Percentiles rank a stretch among this genome's conserved stretches.
Evolutionary conservation across 2,888 invertebrate species (phyloP).

Genomic region (Pristionchus arcanus): DNA sequence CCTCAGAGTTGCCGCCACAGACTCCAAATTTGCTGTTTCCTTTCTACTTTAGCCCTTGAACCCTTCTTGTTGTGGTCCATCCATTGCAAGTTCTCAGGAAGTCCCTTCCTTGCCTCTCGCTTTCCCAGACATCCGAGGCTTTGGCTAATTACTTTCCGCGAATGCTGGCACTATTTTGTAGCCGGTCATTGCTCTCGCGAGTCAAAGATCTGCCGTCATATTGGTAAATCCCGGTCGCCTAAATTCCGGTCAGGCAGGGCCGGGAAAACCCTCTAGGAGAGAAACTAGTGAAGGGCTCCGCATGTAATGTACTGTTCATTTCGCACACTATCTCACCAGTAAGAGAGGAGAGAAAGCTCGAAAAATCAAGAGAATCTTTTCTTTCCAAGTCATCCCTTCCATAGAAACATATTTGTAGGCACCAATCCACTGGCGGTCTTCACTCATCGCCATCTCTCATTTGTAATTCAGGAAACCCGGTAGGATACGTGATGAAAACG

Average conservation of each 20-base stretch:
- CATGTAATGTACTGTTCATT: not conserved
- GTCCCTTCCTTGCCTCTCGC: not conserved
- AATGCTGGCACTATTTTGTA: slow-evolving; percentile 8
- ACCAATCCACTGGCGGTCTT: not conserved
- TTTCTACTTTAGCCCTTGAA: not conserved
- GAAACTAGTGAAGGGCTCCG: no score
- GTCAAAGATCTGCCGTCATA: not conserved
- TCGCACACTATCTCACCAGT: not conserved
- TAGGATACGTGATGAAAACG: no score
- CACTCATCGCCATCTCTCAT: no score
- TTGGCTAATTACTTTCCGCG: slow-evolving; percentile 4
- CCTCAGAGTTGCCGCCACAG: no score
- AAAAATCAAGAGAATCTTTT: not conserved
- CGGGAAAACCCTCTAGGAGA: no score
- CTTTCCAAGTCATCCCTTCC: no score
- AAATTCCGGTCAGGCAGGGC: no score
- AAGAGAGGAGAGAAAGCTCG: not conserved
- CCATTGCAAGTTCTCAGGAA: not conserved
- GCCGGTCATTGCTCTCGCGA: not conserved
- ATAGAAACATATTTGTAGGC: not conserved
- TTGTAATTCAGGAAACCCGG: no score
- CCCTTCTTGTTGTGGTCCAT: not conserved
- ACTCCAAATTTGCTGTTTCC: no score
- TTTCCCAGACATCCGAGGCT: not conserved
- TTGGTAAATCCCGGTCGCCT: no score